Percentiles rank a stretch among this genome's conserved stretches.
Conservation (phyloP, 2,797 vertebrate genomes). For the Aldrovandia affinis region DNA sequence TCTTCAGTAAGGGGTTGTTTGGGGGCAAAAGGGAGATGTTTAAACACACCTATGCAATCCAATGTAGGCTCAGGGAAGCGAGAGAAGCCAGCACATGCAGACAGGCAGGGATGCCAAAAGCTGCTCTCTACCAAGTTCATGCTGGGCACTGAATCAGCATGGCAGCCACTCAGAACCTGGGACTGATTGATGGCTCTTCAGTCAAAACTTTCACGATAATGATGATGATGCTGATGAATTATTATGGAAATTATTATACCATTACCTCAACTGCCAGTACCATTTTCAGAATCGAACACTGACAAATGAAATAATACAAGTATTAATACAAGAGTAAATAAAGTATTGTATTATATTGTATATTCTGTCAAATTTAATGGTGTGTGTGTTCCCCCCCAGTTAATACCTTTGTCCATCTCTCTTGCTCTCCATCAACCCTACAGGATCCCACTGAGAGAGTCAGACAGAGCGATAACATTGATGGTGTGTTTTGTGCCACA, state of each 20-base stretch:
- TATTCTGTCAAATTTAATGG: background rate
- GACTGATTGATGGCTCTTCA: background rate
- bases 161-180: background rate
- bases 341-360: background rate
- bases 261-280: background rate
- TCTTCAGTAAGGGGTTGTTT: background rate
- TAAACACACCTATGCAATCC: background rate
- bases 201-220: background rate
- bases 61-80: conserved; percentile 17
- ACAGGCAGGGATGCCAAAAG: background rate
- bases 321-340: background rate
- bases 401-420: background rate
- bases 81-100: background rate
- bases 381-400: background rate
- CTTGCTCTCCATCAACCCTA: background rate
- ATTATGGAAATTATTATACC: background rate
- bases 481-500: background rate
- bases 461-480: conserved; percentile 18
- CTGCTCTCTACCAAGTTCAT: background rate
- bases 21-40: background rate
- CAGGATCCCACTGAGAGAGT: background rate
- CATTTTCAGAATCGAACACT: background rate
- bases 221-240: background rate
- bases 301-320: background rate
- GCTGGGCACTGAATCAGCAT: background rate